These are phyloP conservation scores for Monoplex corrugatus DNA, from an alignment of 2,888 invertebrate species.

Conservation along the genomic window DNA sequence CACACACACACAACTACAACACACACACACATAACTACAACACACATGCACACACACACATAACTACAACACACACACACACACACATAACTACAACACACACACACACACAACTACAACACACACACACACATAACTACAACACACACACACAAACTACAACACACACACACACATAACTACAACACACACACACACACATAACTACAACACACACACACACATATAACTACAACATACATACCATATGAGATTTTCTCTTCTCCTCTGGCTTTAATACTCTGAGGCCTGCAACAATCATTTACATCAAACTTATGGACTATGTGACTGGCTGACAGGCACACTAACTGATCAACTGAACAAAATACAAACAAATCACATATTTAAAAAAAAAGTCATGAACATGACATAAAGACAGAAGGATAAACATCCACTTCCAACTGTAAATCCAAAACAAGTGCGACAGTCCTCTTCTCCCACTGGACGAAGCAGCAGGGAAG, in stretches of 20 bases:
- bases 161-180: background rate
- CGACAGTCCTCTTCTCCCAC: no score
- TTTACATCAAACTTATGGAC: background rate
- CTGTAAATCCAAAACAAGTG: no score
- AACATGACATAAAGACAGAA: background rate
- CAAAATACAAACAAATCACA: background rate
- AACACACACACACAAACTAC: background rate
- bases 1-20: background rate
- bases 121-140: background rate
- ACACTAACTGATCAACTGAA: background rate
- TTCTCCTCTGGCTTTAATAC: background rate
- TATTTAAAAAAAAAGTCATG: background rate
- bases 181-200: background rate
- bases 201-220: background rate
- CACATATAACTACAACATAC: no score
- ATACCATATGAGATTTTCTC: background rate
- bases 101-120: background rate
- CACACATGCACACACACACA: background rate
- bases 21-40: background rate
- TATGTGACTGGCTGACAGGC: no score
- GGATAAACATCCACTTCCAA: no score
- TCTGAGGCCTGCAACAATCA: background rate
- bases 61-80: background rate
- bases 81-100: background rate
- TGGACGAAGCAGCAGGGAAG: no score